These are phyloP conservation scores for Platycheirus albimanus DNA, from an alignment of 2,888 invertebrate genomes.

Conservation along the genomic window DNA sequence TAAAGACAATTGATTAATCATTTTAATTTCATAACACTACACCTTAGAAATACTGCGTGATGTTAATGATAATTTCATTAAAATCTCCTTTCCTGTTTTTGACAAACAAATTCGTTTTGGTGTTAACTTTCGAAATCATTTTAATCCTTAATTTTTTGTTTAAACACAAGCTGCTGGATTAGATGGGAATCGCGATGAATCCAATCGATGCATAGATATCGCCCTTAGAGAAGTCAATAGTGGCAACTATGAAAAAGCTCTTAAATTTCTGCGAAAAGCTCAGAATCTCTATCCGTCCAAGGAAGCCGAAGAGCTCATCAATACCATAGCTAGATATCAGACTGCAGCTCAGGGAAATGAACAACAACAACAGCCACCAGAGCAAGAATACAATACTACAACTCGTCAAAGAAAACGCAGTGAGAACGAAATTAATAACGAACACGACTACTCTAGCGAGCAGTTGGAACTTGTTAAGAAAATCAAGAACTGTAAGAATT, in stretches of 20 bases:
- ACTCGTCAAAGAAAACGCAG: slow-evolving; percentile 80
- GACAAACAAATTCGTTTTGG: background rate
- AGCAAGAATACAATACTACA: slow-evolving; percentile 9
- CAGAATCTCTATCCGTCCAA: slow-evolving; percentile 86
- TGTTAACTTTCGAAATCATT: background rate
- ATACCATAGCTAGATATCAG: slow-evolving; percentile 75
- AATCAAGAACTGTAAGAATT: slow-evolving; percentile 87
- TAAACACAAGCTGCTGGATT: slow-evolving; percentile 80
- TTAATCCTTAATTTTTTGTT: slow-evolving; percentile 41
- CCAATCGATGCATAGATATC: slow-evolving; percentile 86
- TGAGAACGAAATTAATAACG: slow-evolving; percentile 76
- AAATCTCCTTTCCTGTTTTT: background rate
- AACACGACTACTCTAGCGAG: slow-evolving; percentile 87
- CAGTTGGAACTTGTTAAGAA: slow-evolving; percentile 88
- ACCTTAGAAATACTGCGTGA: too few species aligned
- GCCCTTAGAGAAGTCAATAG: slow-evolving; percentile 85
- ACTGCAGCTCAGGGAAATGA: slow-evolving; percentile 32
- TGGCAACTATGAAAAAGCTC: slow-evolving; percentile 86
- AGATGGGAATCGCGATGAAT: slow-evolving; percentile 89
- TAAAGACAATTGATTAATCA: too few species aligned
- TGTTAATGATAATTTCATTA: background rate
- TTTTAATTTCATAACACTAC: too few species aligned
- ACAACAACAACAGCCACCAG: background rate
- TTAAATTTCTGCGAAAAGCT: slow-evolving; percentile 86
- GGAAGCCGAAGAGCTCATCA: slow-evolving; percentile 84